A percentile compares a stretch with the other conserved stretches of the same genome.
Conservation (phyloP, 2,888 invertebrate genomes). For the Erebia epiphron region DNA sequence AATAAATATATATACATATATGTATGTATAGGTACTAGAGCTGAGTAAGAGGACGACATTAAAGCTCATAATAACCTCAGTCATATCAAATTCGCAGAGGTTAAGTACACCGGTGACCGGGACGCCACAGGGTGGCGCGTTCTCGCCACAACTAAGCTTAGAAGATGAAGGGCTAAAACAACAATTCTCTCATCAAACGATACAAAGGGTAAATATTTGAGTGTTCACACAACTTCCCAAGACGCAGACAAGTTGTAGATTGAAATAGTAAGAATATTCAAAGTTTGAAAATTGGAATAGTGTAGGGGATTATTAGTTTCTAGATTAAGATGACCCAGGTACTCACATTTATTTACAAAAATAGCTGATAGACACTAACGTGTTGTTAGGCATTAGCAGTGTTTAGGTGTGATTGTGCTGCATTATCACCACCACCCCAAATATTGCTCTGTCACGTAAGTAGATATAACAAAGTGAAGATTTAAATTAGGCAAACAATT, state of each 20-base stretch:
- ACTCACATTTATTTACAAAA: not conserved
- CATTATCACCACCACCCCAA: conserved; percentile 17
- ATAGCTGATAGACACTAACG: not conserved
- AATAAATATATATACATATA: too few relatives aligned
- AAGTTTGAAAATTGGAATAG: not conserved
- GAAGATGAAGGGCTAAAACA: conserved; percentile 78
- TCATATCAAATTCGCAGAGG: conserved; percentile 57
- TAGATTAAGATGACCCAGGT: not conserved
- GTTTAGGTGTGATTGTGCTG: conserved; percentile 4
- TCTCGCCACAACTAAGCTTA: conserved; percentile 71
- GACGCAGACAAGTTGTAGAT: not conserved
- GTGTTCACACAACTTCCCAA: conserved; percentile 31
- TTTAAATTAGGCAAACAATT: conserved; percentile 75
- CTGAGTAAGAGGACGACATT: too few relatives aligned
- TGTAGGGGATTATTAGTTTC: not conserved
- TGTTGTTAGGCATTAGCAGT: conserved; percentile 4
- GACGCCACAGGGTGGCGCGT: conserved; percentile 73
- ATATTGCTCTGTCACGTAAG: conserved; percentile 50
- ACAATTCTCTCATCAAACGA: conserved; percentile 76
- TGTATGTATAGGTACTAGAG: too few relatives aligned
- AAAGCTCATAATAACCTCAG: not conserved
- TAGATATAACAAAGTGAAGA: conserved; percentile 42
- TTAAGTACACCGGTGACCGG: conserved; percentile 75
- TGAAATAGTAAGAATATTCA: not conserved
- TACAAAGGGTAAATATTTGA: conserved; percentile 73